Evolutionary conservation across 2,888 invertebrate genomes (phyloP).

Genomic region (Rutpela maculata): DNA sequence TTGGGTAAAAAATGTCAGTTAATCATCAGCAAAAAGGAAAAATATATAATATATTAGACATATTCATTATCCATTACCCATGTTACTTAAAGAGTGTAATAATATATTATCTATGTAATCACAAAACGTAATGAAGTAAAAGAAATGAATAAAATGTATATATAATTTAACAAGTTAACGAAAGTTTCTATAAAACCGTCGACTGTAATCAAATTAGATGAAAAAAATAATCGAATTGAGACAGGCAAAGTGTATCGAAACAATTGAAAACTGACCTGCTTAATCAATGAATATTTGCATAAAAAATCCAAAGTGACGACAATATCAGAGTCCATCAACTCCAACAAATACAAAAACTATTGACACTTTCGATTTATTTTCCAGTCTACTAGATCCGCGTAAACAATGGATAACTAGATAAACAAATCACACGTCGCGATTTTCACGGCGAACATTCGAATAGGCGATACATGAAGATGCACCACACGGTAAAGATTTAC

Average conservation of each 20-base stretch:
- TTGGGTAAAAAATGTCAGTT: too few species aligned
- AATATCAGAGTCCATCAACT: constrained; percentile 41
- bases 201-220: constrained; percentile 30
- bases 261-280: constrained; percentile 50
- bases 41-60: too few species aligned
- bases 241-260: constrained; percentile 30
- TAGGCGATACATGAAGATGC: constrained; percentile 33
- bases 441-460: constrained; percentile 23
- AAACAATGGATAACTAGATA: constrained; percentile 33
- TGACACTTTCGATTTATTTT: constrained; percentile 50
- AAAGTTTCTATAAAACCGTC: constrained; percentile 14
- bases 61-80: too few species aligned
- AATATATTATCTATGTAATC: not conserved
- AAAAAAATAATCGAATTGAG: constrained; percentile 35
- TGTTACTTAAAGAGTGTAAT: too few species aligned
- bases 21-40: too few species aligned
- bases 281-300: constrained; percentile 39
- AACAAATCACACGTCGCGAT: constrained; percentile 34
- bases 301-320: constrained; percentile 45
- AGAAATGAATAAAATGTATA: not conserved
- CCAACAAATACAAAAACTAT: constrained; percentile 35
- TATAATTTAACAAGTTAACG: not conserved
- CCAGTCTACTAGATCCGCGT: constrained; percentile 42
- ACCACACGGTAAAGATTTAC: constrained; percentile 27
- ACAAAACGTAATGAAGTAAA: not conserved